phyloP scores from a whole-genome alignment of 2,797 vertebrate genomes.

The Prionace glauca region DNA sequence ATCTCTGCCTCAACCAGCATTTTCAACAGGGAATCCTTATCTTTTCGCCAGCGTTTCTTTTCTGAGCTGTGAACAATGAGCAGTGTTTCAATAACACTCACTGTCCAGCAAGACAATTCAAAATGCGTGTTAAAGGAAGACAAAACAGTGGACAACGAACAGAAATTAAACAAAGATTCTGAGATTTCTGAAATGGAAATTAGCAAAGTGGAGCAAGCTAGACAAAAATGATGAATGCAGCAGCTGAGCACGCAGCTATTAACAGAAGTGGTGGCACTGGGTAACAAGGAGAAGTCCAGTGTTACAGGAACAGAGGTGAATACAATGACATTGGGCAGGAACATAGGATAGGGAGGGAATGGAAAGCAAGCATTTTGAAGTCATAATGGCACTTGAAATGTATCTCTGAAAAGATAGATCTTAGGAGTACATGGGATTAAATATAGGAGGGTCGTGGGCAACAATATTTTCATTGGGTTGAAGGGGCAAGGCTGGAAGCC shows the following conservation, averaged over 20 bases:
- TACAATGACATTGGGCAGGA: not conserved
- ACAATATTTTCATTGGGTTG: not conserved
- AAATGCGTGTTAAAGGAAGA: not conserved
- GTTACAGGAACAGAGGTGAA: not conserved
- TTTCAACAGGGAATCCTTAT: slow-evolving; percentile 70
- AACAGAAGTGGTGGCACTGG: not conserved
- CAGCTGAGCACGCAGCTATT: not conserved
- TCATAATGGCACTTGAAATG: not conserved
- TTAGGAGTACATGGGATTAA: not conserved
- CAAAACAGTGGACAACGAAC: not conserved
- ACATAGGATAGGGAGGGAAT: not conserved
- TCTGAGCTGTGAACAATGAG: slow-evolving; percentile 57
- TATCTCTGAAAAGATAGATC: not conserved
- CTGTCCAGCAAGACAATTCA: not conserved
- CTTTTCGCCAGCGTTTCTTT: slow-evolving; percentile 57
- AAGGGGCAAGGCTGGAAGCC: not conserved
- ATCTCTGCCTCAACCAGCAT: slow-evolving; percentile 76
- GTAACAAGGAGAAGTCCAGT: not conserved
- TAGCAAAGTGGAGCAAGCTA: too few relatives aligned
- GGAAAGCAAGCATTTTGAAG: not conserved
- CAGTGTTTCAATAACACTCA: too few relatives aligned
- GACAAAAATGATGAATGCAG: not conserved
- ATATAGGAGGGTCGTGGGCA: not conserved
- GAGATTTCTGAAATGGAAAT: not conserved
- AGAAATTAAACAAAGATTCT: not conserved